Evolutionary conservation across 2,113 vertebrate genomes (phyloP).

Genomic region (Oryzias celebensis): DNA sequence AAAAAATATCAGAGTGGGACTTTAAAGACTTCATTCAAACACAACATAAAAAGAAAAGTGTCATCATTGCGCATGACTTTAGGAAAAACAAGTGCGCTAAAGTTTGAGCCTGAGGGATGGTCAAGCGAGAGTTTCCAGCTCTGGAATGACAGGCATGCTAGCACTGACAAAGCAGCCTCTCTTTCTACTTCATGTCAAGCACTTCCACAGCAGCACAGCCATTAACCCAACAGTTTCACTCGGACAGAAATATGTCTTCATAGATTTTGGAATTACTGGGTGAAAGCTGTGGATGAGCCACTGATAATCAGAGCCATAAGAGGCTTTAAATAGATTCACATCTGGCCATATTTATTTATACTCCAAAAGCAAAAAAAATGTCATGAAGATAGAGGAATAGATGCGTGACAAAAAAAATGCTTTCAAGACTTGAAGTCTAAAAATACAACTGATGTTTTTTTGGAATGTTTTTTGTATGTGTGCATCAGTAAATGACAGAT

Average conservation of each 20-base stretch:
- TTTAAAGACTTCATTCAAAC: no score
- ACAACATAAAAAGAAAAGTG: no score
- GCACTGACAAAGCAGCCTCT: slow-evolving; percentile 17
- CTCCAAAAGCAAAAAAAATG: slow-evolving; percentile 6
- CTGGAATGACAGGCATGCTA: slow-evolving; percentile 28
- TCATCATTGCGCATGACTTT: not conserved
- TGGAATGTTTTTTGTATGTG: slow-evolving; percentile 18
- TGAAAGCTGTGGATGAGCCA: slow-evolving; percentile 48
- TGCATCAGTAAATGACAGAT: slow-evolving; percentile 7
- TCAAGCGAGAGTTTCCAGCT: slow-evolving; percentile 48
- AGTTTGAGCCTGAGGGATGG: slow-evolving; percentile 31
- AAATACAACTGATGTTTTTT: not conserved
- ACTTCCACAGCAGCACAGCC: slow-evolving; percentile 19
- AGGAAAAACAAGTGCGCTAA: not conserved
- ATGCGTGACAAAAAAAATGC: slow-evolving; percentile 28
- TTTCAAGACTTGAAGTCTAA: slow-evolving; percentile 27
- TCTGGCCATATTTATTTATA: slow-evolving; percentile 33
- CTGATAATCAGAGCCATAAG: slow-evolving; percentile 24
- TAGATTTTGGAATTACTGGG: slow-evolving; percentile 45
- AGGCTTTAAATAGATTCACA: slow-evolving; percentile 42
- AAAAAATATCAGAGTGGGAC: no score
- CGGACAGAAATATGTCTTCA: slow-evolving; percentile 15
- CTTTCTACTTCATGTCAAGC: slow-evolving; percentile 33
- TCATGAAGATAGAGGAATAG: not conserved
- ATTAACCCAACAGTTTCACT: slow-evolving; percentile 8